Conservation (phyloP, 2,797 vertebrate genomes). For the Synanceia verrucosa region DNA sequence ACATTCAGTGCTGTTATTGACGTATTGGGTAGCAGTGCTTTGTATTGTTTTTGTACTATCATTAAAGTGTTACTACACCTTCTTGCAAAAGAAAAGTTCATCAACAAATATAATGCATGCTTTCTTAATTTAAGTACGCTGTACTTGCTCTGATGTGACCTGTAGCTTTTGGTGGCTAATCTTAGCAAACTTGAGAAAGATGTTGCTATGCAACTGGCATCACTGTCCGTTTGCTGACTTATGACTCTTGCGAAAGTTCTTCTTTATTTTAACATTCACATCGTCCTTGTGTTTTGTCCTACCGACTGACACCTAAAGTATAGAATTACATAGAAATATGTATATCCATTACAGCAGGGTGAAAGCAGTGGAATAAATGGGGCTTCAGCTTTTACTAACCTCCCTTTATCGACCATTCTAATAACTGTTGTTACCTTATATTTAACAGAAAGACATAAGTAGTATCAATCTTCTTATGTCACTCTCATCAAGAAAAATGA, state of each 20-base stretch:
- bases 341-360: no score
- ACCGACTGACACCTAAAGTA: no score
- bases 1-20: slow-evolving; percentile 4
- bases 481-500: background rate
- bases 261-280: no score
- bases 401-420: no score
- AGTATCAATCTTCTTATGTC: background rate
- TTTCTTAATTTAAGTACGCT: background rate
- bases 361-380: no score
- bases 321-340: no score
- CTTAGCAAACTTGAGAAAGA: background rate
- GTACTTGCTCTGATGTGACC: background rate
- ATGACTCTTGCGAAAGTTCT: no score
- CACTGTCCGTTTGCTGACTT: background rate
- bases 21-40: background rate
- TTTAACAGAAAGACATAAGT: background rate
- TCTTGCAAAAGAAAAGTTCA: no score
- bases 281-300: no score
- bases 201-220: background rate
- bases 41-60: background rate
- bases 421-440: background rate
- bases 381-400: no score
- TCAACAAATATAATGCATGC: background rate
- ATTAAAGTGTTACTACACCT: no score
- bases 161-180: background rate